phyloP scores from a whole-genome alignment of 2,888 invertebrate genomes.

The Troglohyphantes excavatus region DNA sequence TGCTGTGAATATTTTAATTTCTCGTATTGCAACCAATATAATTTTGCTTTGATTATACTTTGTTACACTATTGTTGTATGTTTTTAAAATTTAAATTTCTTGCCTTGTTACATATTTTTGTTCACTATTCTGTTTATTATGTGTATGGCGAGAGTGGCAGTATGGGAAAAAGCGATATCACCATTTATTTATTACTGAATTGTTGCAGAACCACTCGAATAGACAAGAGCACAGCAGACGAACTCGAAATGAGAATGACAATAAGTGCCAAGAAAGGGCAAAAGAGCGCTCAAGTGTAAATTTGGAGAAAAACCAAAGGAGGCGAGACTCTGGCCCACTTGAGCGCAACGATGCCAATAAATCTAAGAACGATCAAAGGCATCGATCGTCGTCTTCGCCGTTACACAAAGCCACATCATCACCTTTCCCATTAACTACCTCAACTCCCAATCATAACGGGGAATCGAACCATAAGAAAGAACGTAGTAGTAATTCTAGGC shows the following conservation, averaged over 20 bases:
- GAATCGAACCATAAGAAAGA: slow-evolving; percentile 78
- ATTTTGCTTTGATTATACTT: too few species aligned
- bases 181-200: slow-evolving; percentile 40
- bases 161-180: neutral
- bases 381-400: slow-evolving; percentile 74
- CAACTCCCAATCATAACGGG: slow-evolving; percentile 76
- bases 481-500: slow-evolving; percentile 73
- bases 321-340: slow-evolving; percentile 74
- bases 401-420: slow-evolving; percentile 78
- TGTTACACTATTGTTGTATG: neutral
- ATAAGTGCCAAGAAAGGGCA: slow-evolving; percentile 69
- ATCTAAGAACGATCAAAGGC: slow-evolving; percentile 71
- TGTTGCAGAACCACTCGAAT: slow-evolving; percentile 78
- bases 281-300: slow-evolving; percentile 76
- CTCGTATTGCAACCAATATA: too few species aligned
- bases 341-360: slow-evolving; percentile 71
- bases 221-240: slow-evolving; percentile 75
- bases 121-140: neutral
- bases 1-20: too few species aligned
- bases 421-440: slow-evolving; percentile 77
- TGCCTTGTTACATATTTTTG: neutral
- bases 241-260: slow-evolving; percentile 71
- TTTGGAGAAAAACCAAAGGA: slow-evolving; percentile 76
- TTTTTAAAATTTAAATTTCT: neutral
- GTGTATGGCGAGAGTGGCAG: neutral